These are phyloP conservation scores for Macroteleia sp. DNA, from an alignment of 2,888 invertebrate genomes.

Conservation along the genomic window DNA sequence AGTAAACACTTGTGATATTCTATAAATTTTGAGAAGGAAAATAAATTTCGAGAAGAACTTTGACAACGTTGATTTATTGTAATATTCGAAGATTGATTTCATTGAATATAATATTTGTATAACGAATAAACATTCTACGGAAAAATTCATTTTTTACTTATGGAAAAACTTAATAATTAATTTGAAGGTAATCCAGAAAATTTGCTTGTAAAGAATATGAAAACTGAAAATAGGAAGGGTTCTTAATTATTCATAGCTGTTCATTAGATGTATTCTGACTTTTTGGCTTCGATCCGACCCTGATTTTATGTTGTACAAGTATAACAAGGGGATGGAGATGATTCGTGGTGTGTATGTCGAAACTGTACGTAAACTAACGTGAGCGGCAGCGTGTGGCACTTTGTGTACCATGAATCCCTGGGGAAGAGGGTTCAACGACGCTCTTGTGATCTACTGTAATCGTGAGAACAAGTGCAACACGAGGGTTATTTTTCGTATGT, in stretches of 20 bases:
- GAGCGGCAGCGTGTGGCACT: slow-evolving; percentile 62
- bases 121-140: too few relatives aligned
- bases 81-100: too few relatives aligned
- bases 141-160: too few relatives aligned
- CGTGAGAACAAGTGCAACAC: slow-evolving; percentile 67
- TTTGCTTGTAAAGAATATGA: too few relatives aligned
- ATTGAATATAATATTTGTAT: too few relatives aligned
- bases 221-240: too few relatives aligned
- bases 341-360: slow-evolving; percentile 42
- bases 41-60: too few relatives aligned
- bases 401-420: slow-evolving; percentile 58
- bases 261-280: slow-evolving; percentile 45
- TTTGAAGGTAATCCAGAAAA: too few relatives aligned
- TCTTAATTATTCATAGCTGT: slow-evolving; percentile 38
- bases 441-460: slow-evolving; percentile 57
- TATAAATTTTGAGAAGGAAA: too few relatives aligned
- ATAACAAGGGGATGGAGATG: slow-evolving; percentile 49
- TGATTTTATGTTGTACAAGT: slow-evolving; percentile 56
- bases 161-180: too few relatives aligned
- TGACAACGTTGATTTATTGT: too few relatives aligned
- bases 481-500: slow-evolving; percentile 33
- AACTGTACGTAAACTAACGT: slow-evolving; percentile 53
- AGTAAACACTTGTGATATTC: too few relatives aligned
- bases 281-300: slow-evolving; percentile 42
- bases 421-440: slow-evolving; percentile 52